Evolutionary conservation across 2,797 vertebrate species (phyloP).

Genomic region (Pipistrellus kuhlii): DNA sequence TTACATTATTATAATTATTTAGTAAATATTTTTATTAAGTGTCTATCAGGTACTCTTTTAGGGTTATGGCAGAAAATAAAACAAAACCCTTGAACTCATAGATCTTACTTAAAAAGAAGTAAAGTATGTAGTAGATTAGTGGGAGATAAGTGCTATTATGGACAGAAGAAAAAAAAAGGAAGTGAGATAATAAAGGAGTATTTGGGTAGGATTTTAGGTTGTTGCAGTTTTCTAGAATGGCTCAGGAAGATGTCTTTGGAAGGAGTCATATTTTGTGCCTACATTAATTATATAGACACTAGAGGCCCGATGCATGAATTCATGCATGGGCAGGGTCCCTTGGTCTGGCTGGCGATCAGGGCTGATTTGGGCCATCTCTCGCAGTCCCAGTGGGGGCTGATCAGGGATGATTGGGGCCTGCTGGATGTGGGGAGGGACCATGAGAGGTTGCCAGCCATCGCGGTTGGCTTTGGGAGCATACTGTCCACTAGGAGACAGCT

Average conservation of each 20-base stretch:
- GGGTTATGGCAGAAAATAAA: not conserved
- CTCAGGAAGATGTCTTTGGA: not conserved
- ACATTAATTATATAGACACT: slow-evolving; percentile 36
- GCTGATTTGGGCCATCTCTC: too few relatives aligned
- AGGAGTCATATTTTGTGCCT: not conserved
- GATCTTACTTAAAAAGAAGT: slow-evolving; percentile 1
- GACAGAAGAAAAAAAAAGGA: too few relatives aligned
- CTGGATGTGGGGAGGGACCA: too few relatives aligned
- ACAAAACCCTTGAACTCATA: not conserved
- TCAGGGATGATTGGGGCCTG: too few relatives aligned
- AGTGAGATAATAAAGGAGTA: not conserved
- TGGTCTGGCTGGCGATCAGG: too few relatives aligned
- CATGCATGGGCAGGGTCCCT: too few relatives aligned
- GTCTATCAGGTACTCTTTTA: not conserved
- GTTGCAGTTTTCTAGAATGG: not conserved
- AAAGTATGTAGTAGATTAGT: not conserved
- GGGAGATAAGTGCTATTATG: not conserved
- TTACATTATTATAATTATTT: slow-evolving; percentile 14
- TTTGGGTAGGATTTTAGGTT: not conserved
- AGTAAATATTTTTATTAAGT: not conserved
- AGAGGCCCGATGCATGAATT: too few relatives aligned
- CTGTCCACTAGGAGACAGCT: too few relatives aligned
- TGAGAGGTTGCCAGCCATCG: too few relatives aligned
- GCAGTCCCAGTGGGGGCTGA: too few relatives aligned
- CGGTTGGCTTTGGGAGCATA: too few relatives aligned